phyloP scores from a whole-genome alignment of 2,113 vertebrate genomes.

The Ornithorhynchus anatinus region DNA sequence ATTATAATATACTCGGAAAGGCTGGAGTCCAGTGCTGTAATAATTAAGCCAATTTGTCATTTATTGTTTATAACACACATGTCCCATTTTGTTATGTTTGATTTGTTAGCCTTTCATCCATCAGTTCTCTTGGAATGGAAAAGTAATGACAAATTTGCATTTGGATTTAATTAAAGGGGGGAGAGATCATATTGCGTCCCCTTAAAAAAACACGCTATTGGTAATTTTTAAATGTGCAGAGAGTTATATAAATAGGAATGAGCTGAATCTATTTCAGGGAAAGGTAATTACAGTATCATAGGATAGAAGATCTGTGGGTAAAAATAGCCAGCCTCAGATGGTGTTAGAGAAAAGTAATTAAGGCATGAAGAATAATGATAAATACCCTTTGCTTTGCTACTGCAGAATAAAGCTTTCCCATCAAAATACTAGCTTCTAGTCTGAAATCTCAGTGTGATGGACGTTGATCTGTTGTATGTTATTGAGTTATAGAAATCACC shows the following conservation, averaged over 20 bases:
- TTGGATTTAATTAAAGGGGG: slow-evolving; percentile 30
- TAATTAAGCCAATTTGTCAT: background rate
- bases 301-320: slow-evolving; percentile 48
- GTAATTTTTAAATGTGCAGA: slow-evolving; percentile 44
- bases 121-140: slow-evolving; percentile 5
- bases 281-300: slow-evolving; percentile 65
- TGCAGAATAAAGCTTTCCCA: slow-evolving; percentile 36
- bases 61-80: slow-evolving; percentile 3
- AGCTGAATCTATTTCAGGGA: slow-evolving; percentile 61
- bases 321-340: slow-evolving; percentile 73
- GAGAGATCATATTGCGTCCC: slow-evolving; percentile 5
- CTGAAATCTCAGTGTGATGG: slow-evolving; percentile 29
- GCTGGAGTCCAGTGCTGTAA: background rate
- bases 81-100: slow-evolving; percentile 15
- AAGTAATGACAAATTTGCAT: slow-evolving; percentile 4
- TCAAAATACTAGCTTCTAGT: slow-evolving; percentile 21
- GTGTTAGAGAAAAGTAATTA: slow-evolving; percentile 70
- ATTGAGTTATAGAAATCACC: slow-evolving; percentile 7
- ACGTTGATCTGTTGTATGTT: slow-evolving; percentile 10
- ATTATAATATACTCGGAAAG: background rate
- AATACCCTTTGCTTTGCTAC: slow-evolving; percentile 50
- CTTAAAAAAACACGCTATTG: slow-evolving; percentile 15
- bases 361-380: slow-evolving; percentile 65
- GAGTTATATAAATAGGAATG: slow-evolving; percentile 42
- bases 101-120: background rate